Evolutionary conservation across 2,797 vertebrate species (phyloP).

Genomic region (Anas capensis): DNA sequence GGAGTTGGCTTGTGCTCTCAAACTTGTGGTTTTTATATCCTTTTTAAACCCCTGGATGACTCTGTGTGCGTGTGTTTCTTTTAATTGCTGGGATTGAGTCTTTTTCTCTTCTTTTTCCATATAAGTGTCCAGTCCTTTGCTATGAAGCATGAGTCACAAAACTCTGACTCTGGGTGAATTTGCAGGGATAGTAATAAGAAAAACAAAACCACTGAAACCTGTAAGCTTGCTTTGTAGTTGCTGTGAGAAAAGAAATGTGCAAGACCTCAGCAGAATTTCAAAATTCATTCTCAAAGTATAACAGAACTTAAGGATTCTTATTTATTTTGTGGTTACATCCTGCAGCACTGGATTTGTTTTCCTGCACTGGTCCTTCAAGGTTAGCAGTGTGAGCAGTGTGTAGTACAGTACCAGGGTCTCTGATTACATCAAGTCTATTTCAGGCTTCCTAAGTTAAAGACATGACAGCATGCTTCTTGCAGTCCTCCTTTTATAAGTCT

Average conservation of each 20-base stretch:
- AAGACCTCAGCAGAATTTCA: background rate
- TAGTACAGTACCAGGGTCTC: background rate
- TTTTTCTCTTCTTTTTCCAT: conserved; percentile 38
- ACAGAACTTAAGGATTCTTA: background rate
- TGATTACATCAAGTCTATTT: background rate
- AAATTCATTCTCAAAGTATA: background rate
- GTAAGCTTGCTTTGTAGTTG: background rate
- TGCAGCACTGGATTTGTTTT: background rate
- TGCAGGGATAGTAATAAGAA: conserved; percentile 21
- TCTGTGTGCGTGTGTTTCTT: background rate
- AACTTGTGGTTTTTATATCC: background rate
- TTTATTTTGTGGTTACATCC: background rate
- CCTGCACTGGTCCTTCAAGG: background rate
- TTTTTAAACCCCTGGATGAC: conserved; percentile 18
- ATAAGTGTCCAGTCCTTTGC: conserved; percentile 1
- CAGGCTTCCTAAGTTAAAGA: background rate
- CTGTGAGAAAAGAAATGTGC: conserved; percentile 14
- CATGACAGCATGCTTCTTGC: background rate
- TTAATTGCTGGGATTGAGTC: background rate
- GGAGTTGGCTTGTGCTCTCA: background rate
- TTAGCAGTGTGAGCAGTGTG: background rate
- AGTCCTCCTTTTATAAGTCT: background rate
- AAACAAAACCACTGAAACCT: conserved; percentile 15
- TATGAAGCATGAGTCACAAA: conserved; percentile 45
- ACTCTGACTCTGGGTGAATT: conserved; percentile 4